Base-by-base conservation (phyloP, 2,113 vertebrate species). In the Cichladusa arquata region DNA sequence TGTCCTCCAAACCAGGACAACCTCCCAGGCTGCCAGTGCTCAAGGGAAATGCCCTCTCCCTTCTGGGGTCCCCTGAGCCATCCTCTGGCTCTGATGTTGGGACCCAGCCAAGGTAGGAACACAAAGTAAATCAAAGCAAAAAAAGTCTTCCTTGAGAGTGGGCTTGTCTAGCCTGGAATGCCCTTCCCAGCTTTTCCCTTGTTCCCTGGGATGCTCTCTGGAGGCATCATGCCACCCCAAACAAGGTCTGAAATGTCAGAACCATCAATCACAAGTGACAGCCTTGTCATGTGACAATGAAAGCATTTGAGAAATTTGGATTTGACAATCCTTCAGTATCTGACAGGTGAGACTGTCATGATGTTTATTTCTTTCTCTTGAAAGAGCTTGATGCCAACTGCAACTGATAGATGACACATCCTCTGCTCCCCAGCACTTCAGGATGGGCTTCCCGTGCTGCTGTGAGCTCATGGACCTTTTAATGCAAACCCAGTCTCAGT, bases 61-160 rank as follows among this genome's bases (percentile, higher is more conserved):
- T 58, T 86, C 54, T 38, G 48, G 33, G 5, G 6, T 51, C 2
- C 5, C 17, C 5, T 19, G 28, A 64, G 24, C 29, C 2, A 26
- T 23, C 7, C 31, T 8, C 33, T 84, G 64, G 10, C 18, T 62
- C 53, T 47, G 12, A 50, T 23, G 8, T 1, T 86, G 15, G 38
- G 29, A 82, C 18, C 3, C 23, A 58, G 38, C 3, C 50, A 69
- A 56, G 11, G 31, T 69, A 19, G 26, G 11, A 83, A 67, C 15
- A 85, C 0, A 0, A 45, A 33, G 16, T 28, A 51, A 72, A 45
- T 56, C 14, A 72, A 40, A 76, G 16, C 6, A n/a, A 58, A 76
- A 76, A 78, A 56, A 15, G 13, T 11, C 5, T 19, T 11, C 12
- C 8, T 6, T 1, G 6, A 24, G 4, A 3, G 3, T 42, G 23